A percentile compares a stretch with the other conserved stretches of the same genome.
These are phyloP conservation scores for Coregonus ussuriensis DNA, from an alignment of 2,797 vertebrate species.

Conservation along the genomic window DNA sequence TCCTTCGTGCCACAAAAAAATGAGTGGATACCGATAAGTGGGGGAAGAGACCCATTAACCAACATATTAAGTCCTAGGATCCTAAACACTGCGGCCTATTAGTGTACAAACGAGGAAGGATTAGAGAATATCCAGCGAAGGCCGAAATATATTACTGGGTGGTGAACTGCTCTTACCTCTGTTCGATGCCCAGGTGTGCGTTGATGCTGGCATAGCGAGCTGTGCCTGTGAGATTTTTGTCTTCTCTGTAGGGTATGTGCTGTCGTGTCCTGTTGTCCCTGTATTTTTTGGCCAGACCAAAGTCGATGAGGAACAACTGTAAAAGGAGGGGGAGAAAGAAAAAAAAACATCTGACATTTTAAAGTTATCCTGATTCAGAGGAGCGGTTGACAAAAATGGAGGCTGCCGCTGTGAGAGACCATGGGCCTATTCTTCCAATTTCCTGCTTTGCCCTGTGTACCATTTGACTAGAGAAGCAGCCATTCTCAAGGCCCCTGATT, in stretches of 20 bases:
- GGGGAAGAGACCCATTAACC: neutral
- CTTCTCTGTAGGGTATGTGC: slow-evolving; percentile 99
- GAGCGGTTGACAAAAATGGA: neutral
- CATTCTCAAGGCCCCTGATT: slow-evolving; percentile 12
- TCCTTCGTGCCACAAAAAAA: neutral
- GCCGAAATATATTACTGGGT: neutral
- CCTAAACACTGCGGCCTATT: neutral
- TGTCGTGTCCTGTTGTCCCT: slow-evolving; percentile 99
- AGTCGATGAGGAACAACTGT: slow-evolving; percentile 99
- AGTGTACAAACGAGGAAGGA: too few relatives aligned
- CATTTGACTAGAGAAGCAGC: slow-evolving; percentile 1
- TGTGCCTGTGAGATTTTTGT: slow-evolving; percentile 99
- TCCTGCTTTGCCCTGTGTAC: slow-evolving; percentile 13
- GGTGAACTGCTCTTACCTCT: slow-evolving; percentile 81
- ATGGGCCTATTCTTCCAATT: slow-evolving; percentile 16
- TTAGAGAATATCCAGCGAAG: neutral
- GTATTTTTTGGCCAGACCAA: slow-evolving; percentile 99
- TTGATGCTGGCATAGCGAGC: slow-evolving; percentile 99
- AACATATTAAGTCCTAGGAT: neutral
- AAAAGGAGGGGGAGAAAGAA: slow-evolving; percentile 32
- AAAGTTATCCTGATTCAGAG: neutral
- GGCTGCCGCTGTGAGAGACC: neutral
- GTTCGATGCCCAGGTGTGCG: slow-evolving; percentile 98
- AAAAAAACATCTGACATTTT: neutral
- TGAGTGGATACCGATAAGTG: neutral